Base-by-base conservation (phyloP, 2,888 invertebrate genomes). In the Drosophila greeni region DNA sequence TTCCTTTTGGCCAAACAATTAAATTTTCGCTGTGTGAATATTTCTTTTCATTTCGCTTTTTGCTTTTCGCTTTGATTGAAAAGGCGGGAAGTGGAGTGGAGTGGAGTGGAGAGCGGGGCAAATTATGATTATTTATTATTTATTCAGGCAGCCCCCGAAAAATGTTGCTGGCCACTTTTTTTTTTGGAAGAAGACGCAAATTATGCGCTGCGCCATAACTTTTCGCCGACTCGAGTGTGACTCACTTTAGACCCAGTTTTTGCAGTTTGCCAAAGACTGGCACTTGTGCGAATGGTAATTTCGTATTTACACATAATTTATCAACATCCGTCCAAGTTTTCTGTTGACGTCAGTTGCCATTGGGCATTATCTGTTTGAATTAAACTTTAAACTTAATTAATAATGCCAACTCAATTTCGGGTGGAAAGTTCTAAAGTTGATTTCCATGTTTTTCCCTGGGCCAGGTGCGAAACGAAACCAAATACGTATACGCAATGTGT, bases 301-400 rank as follows among this genome's bases (percentile, higher is more conserved):
- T 42, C 39, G 36, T 76, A 70, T 76, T 79, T 80, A 72, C 73
- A 71, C 80, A 69, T 60, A 72, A 76, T 79, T 70, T 66, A 79
- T 78, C 68, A 72, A 47, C 37, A 51, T 51, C 52, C 55, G 45
- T 40, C 48, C 45, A 37, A 60, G 43, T 53, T 49, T 37, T 61
- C 52, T 23, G 42, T 57, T 62, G 60, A 74, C 74, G 74, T 74
- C 73, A 70, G 24, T 4, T 29, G 20, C 20, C 18, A 12, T 42
- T 11, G 48, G 53, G 31, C 33, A 59, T 48, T 52, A 60, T 55
- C 58, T 66, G 45, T 31, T 31, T 31, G 31, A 72, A 70, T 67
- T 73, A 45, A 40, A 40, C 40, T 51, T 59, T 57, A 33, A 60
- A 49, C 29, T 60, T 80, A 82, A 78, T 78, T 80, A 80, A 76